A percentile compares a stretch with the other conserved stretches of the same genome.
Conservation (phyloP, 2,888 invertebrate species). For the Cordylochernes scorpioides region DNA sequence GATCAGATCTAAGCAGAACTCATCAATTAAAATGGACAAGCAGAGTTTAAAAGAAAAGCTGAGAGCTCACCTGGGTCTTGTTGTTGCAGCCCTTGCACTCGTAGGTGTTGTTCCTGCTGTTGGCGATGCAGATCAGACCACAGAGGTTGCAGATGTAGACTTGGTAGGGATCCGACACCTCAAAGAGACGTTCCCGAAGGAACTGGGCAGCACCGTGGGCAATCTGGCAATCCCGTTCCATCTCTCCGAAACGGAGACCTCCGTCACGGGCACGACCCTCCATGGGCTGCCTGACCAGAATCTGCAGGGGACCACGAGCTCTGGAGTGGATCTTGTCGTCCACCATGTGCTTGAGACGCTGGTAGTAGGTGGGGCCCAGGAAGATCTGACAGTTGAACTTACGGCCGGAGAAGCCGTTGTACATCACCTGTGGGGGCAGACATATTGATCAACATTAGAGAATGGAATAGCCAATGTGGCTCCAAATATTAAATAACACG, state of each 20-base stretch:
- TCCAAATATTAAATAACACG: too few species aligned
- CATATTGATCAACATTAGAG: too few species aligned
- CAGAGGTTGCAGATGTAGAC: conserved; percentile 96
- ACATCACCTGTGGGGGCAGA: too few species aligned
- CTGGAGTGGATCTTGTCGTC: conserved; percentile 98
- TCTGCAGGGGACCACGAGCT: conserved; percentile 88
- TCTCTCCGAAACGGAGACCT: conserved; percentile 96
- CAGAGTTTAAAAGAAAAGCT: too few species aligned
- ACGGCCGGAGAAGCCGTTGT: conserved; percentile 90
- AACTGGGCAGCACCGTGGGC: conserved; percentile 94
- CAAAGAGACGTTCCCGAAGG: conserved; percentile 78
- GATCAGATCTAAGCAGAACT: too few species aligned
- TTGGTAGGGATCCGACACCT: conserved; percentile 94
- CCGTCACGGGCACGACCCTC: conserved; percentile 95
- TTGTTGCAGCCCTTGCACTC: conserved; percentile 98
- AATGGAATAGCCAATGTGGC: too few species aligned
- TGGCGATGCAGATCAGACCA: conserved; percentile 90
- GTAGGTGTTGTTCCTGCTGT: conserved; percentile 87
- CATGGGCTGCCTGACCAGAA: conserved; percentile 94
- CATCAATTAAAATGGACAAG: too few species aligned
- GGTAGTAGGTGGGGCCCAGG: conserved; percentile 64
- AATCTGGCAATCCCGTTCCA: conserved; percentile 99
- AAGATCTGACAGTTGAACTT: conserved; percentile 92
- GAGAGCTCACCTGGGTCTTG: conserved; percentile 95
- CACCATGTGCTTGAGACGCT: conserved; percentile 98